A percentile compares a stretch with the other conserved stretches of the same genome.
phyloP scores from a whole-genome alignment of 1,140 invertebrate genomes.

The Drosophila mayri region DNA sequence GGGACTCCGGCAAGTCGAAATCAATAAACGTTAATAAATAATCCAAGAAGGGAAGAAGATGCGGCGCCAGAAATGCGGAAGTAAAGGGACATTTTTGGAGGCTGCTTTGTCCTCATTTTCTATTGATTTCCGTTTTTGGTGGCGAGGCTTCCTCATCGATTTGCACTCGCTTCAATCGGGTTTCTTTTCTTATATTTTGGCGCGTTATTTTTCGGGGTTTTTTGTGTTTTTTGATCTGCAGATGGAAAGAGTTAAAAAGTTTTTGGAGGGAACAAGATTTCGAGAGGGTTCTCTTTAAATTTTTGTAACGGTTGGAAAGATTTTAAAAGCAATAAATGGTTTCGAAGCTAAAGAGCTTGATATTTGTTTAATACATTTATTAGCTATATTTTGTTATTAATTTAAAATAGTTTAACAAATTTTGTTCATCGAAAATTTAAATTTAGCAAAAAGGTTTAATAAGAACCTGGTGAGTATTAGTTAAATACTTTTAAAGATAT shows the following conservation, averaged over 20 bases:
- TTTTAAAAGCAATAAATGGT: not conserved
- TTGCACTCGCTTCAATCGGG: constrained; percentile 40
- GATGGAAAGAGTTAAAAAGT: constrained; percentile 42
- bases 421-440: no score
- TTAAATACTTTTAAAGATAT: no score
- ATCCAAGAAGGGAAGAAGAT: constrained; percentile 27
- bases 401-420: no score
- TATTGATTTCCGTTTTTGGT: constrained; percentile 62
- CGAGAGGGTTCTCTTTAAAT: not conserved
- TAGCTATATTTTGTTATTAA: no score
- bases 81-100: constrained; percentile 63
- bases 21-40: constrained; percentile 83
- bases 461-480: no score
- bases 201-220: constrained; percentile 24
- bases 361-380: no score
- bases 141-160: constrained; percentile 54
- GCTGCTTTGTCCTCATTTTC: constrained; percentile 49
- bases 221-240: constrained; percentile 13
- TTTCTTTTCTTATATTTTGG: constrained; percentile 32
- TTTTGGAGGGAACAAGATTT: constrained; percentile 28
- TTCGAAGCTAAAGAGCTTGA: not conserved
- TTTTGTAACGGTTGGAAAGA: constrained; percentile 17
- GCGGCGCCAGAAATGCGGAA: constrained; percentile 71
- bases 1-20: constrained; percentile 56
- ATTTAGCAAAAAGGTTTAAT: no score